Conservation (phyloP, 2,888 invertebrate species). For the Ephialtes manifestator region DNA sequence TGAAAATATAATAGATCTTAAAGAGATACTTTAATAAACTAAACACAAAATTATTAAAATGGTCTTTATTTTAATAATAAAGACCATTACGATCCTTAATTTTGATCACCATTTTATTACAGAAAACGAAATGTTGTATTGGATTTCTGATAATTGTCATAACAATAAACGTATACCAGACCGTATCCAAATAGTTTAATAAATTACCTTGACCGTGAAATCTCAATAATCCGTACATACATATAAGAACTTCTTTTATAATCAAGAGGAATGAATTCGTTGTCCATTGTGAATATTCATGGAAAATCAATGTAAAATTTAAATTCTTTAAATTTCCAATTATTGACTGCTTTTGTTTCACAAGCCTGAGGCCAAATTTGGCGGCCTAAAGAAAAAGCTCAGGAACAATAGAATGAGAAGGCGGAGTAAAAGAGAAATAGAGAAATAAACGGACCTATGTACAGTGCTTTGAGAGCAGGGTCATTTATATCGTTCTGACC, state of each 20-base stretch:
- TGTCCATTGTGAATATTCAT: constrained; percentile 55
- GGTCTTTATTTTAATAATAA: too few species aligned
- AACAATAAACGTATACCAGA: too few species aligned
- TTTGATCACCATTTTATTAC: too few species aligned
- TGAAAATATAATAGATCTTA: too few species aligned
- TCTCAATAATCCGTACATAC: background rate
- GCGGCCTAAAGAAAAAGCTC: background rate
- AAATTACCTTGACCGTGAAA: background rate
- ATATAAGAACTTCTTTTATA: constrained; percentile 39
- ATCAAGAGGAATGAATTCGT: constrained; percentile 28
- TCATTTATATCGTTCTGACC: constrained; percentile 3
- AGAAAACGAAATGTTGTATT: too few species aligned
- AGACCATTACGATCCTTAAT: too few species aligned
- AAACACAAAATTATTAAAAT: too few species aligned
- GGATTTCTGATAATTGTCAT: too few species aligned
- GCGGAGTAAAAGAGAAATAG: constrained; percentile 34
- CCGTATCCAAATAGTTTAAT: too few species aligned
- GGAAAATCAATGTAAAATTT: constrained; percentile 38
- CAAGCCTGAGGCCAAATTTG: constrained; percentile 36
- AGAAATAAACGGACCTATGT: constrained; percentile 1
- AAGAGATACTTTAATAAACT: too few species aligned
- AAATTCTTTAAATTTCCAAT: constrained; percentile 42
- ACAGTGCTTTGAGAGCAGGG: background rate
- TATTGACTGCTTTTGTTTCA: constrained; percentile 35
- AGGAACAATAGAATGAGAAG: constrained; percentile 20